Percentiles rank a stretch among this genome's conserved stretches.
These are phyloP conservation scores for Drosophila ironensis DNA, from an alignment of 1,140 invertebrate genomes.

Conservation along the genomic window DNA sequence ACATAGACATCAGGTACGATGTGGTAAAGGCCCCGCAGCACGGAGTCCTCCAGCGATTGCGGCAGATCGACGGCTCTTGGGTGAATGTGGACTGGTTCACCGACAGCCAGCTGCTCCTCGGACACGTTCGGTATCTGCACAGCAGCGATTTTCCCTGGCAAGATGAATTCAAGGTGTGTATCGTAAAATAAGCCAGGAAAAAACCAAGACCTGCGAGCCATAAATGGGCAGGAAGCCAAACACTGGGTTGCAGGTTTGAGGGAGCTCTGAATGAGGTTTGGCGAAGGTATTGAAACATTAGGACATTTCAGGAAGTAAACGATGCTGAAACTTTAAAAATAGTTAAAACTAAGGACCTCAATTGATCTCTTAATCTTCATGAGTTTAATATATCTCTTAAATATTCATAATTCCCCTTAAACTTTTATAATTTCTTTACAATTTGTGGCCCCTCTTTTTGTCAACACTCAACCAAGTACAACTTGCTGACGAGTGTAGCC, in stretches of 20 bases:
- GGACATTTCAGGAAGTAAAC: too few species aligned
- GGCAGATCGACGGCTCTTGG: conserved; percentile 88
- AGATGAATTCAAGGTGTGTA: conserved; percentile 90
- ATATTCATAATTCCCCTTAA: too few species aligned
- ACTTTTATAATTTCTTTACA: too few species aligned
- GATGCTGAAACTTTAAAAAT: too few species aligned
- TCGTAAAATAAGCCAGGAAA: conserved; percentile 2
- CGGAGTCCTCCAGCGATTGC: conserved; percentile 86
- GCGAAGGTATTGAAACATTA: too few species aligned
- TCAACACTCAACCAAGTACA: too few species aligned
- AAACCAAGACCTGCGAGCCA: background rate
- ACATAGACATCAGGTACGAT: conserved; percentile 90
- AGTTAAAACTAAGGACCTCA: too few species aligned
- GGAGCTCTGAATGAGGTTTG: too few species aligned
- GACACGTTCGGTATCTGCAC: conserved; percentile 89
- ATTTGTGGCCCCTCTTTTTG: too few species aligned
- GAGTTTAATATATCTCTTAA: too few species aligned
- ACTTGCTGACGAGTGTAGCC: conserved; percentile 21
- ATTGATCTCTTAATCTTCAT: too few species aligned
- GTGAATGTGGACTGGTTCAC: conserved; percentile 90
- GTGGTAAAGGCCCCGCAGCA: conserved; percentile 87
- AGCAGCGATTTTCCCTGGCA: conserved; percentile 87
- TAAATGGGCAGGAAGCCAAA: conserved; percentile 31
- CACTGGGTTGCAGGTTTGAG: conserved; percentile 10
- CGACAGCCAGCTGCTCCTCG: conserved; percentile 89